Evolutionary conservation across 2,797 vertebrate genomes (phyloP).

Genomic region (Pangasius krempfi): DNA sequence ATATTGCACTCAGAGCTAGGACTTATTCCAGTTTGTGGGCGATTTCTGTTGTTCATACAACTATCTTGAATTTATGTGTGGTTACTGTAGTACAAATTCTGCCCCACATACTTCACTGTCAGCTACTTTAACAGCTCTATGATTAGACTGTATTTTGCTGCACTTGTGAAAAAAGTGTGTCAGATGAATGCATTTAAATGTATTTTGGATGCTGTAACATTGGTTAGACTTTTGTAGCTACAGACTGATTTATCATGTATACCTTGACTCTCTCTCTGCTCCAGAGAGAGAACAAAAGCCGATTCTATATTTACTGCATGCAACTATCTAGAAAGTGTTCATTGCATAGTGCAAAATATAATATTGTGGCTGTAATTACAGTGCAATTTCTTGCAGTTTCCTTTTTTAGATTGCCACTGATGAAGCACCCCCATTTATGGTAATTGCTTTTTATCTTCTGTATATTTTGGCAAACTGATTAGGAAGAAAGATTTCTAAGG

Average conservation of each 20-base stretch:
- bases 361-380: conserved; percentile 11
- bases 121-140: neutral
- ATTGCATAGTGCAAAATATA: conserved; percentile 5
- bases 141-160: neutral
- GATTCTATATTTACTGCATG: neutral
- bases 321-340: neutral
- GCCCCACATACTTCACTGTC: neutral
- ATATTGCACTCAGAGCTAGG: neutral
- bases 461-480: conserved; percentile 23
- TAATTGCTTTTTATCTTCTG: conserved; percentile 18
- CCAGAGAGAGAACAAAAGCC: neutral
- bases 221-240: neutral
- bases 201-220: neutral
- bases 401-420: conserved; percentile 16
- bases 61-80: too few species aligned
- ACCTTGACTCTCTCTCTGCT: neutral
- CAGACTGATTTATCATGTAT: neutral
- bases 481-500: neutral
- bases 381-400: conserved; percentile 14
- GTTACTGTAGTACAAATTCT: neutral
- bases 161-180: neutral
- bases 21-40: neutral
- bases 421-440: conserved; percentile 4
- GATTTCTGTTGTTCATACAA: neutral
- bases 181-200: neutral